A percentile compares a stretch with the other conserved stretches of the same genome.
These are phyloP conservation scores for Lophius americanus DNA, from an alignment of 2,797 vertebrate species.

Conservation along the genomic window DNA sequence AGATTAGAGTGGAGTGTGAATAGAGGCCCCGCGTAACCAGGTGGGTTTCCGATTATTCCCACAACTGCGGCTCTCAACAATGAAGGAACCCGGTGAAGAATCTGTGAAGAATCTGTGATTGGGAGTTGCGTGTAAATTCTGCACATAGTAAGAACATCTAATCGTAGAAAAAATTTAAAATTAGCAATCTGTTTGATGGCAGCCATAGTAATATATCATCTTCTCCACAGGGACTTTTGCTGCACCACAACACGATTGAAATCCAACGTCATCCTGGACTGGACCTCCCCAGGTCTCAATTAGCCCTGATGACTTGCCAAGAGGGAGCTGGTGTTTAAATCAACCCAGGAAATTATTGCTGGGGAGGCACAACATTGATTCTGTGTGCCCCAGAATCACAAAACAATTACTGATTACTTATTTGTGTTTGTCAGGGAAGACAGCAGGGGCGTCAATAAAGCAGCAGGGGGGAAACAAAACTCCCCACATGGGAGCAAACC, in stretches of 20 bases:
- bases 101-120: slow-evolving; percentile 24
- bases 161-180: no score
- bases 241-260: slow-evolving; percentile 28
- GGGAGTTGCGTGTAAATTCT: background rate
- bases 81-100: slow-evolving; percentile 39
- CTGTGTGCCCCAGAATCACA: slow-evolving; percentile 71
- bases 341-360: slow-evolving; percentile 70
- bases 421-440: slow-evolving; percentile 71
- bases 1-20: slow-evolving; percentile 63
- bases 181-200: background rate
- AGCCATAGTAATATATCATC: slow-evolving; percentile 5
- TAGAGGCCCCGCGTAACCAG: slow-evolving; percentile 50
- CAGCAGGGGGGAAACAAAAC: slow-evolving; percentile 65
- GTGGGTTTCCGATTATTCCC: slow-evolving; percentile 71
- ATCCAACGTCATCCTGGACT: slow-evolving; percentile 37
- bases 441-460: slow-evolving; percentile 70
- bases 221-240: slow-evolving; percentile 5
- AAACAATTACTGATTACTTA: slow-evolving; percentile 81
- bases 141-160: background rate
- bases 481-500: slow-evolving; percentile 40
- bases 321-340: slow-evolving; percentile 76
- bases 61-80: slow-evolving; percentile 76
- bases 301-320: slow-evolving; percentile 80
- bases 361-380: slow-evolving; percentile 75
- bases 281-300: slow-evolving; percentile 79